These are phyloP conservation scores for Apostichopus californicus DNA, from an alignment of 35 echinoderm and acorn worm genomes.

Conservation along the genomic window DNA sequence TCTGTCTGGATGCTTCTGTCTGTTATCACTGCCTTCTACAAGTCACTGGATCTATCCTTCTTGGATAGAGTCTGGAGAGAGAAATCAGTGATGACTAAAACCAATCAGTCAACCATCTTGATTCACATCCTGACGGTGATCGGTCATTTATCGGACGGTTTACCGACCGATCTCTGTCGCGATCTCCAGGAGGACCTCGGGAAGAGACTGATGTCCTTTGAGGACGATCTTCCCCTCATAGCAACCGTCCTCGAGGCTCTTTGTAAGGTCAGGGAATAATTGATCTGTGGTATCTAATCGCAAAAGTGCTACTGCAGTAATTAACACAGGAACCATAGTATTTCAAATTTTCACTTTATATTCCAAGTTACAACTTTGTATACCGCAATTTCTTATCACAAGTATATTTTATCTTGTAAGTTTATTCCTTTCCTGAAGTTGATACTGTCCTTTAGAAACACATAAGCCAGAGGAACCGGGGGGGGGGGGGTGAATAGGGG, in stretches of 20 bases:
- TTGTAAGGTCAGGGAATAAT: slow-evolving; percentile 58
- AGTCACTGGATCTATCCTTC: slow-evolving; percentile 59
- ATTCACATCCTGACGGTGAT: slow-evolving; percentile 75
- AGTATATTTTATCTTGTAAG: no score
- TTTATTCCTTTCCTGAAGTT: no score
- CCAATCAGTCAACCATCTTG: slow-evolving; percentile 4
- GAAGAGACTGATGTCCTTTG: slow-evolving; percentile 56
- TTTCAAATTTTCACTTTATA: no score
- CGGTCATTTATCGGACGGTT: slow-evolving; percentile 53
- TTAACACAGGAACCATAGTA: no score
- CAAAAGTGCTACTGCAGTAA: no score
- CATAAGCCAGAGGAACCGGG: no score
- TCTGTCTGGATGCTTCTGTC: slow-evolving; percentile 92
- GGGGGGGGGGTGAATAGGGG: no score
- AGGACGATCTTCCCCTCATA: slow-evolving; percentile 69
- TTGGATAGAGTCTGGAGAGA: slow-evolving; percentile 65
- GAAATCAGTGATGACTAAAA: slow-evolving; percentile 3
- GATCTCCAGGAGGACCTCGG: slow-evolving; percentile 65
- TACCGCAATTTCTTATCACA: no score
- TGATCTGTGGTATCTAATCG: no score
- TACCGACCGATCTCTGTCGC: slow-evolving; percentile 26
- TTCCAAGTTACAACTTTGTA: no score
- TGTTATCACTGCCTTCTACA: slow-evolving; percentile 60
- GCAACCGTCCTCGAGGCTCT: slow-evolving; percentile 66
- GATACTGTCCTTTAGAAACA: no score